Evolutionary conservation across 2,113 vertebrate genomes (phyloP), one percentile per base, ranked within the genome.

Genomic region (Nicator chloris): DNA sequence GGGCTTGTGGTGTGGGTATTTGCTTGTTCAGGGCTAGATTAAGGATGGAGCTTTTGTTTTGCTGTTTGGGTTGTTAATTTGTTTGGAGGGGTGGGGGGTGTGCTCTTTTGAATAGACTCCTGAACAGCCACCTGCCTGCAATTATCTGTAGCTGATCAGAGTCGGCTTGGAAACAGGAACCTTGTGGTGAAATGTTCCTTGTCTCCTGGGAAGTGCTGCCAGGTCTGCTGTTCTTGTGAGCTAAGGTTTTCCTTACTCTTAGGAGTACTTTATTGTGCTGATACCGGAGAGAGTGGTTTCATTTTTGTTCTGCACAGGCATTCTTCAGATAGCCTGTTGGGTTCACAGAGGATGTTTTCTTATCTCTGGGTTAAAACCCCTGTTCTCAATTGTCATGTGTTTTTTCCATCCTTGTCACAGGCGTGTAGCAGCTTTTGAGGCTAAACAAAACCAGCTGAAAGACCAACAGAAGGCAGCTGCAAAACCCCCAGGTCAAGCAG

Each of bases 361-460:
- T 66, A 68, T 72, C 65, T 92, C 33, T 1, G 4, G 8, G 22
- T 92, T 86, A 86, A 93, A 91, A 20, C 4, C 7, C 13, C 4
- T 80, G 10, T 87, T 88, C 51, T 91, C 64, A 88, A 4, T 72
- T 96, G 35, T 87, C 49, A 18, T 79, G 24, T 60, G 7, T 86
- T 87, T 21, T 95, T 85, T 91, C 57, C 21, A n/a, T 95, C 84
- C 72, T 90, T 91, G n/a, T 91, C 61, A 51, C 81, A 99, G 99
- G 92, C 98, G 99, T 33, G 97, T 99, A 35, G 99, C 99, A 96
- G 98, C 98, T 60, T 89, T 99, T 70, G 98, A 99, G 93, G 98
- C 99, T 92, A 99, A 98, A 96, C 98, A 98, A 89, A 98, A 97
- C 59, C 98, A 97, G 69, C 70, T 93, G 24, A 71, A 87, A 26